phyloP scores from a whole-genome alignment of 2,888 invertebrate species.

The Drosophila barbarae region DNA sequence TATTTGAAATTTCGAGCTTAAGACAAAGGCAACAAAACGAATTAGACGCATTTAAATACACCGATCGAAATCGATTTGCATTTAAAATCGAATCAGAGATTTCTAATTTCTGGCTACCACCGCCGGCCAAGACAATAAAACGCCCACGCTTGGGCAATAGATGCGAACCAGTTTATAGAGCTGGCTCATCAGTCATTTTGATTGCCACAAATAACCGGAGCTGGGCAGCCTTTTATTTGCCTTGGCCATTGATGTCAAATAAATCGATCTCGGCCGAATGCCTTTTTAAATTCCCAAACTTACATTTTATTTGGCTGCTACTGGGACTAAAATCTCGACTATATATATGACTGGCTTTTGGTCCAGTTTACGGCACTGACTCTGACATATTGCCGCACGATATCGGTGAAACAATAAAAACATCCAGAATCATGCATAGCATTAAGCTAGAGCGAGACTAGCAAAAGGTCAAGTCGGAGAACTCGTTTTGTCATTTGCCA shows the following conservation, averaged over 20 bases:
- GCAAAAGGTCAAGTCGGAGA: constrained; percentile 56
- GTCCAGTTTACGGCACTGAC: constrained; percentile 52
- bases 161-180: constrained; percentile 61
- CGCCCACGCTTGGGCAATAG: constrained; percentile 55
- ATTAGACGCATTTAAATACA: constrained; percentile 71
- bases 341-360: constrained; percentile 20
- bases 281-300: constrained; percentile 48
- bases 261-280: constrained; percentile 47
- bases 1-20: constrained; percentile 35
- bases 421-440: constrained; percentile 43
- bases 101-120: constrained; percentile 44
- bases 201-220: constrained; percentile 52
- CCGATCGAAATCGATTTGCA: constrained; percentile 62
- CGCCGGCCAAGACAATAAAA: constrained; percentile 36
- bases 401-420: constrained; percentile 52
- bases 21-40: constrained; percentile 50
- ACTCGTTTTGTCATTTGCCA: constrained; percentile 49
- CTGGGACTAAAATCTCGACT: constrained; percentile 1
- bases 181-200: constrained; percentile 67
- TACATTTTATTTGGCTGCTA: constrained; percentile 53
- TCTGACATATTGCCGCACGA: constrained; percentile 57
- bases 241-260: constrained; percentile 54
- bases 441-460: constrained; percentile 24
- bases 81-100: constrained; percentile 62
- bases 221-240: constrained; percentile 29